Percentiles rank a stretch among this genome's conserved stretches.
Conservation (phyloP, 2,113 vertebrate species). For the Indri indri region DNA sequence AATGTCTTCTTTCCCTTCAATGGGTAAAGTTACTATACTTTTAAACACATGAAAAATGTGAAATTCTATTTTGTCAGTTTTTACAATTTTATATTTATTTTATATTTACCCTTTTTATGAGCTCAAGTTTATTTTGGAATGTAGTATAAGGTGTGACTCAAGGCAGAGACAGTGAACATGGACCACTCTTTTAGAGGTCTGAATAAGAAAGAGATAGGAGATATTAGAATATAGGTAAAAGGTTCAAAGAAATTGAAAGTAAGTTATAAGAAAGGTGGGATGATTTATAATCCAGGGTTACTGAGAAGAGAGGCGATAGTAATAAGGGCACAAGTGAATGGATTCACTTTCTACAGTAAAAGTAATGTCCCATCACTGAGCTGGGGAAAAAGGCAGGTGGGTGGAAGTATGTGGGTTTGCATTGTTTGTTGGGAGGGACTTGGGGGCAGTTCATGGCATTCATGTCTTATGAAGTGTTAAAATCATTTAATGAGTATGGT, state of each 20-base stretch:
- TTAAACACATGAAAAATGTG: not conserved
- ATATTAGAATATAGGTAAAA: not conserved
- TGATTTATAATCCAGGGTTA: not conserved
- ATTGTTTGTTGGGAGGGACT: not conserved
- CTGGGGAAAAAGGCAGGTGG: not conserved
- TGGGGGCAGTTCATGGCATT: not conserved
- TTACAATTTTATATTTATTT: not conserved
- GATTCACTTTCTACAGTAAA: not conserved
- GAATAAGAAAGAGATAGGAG: not conserved
- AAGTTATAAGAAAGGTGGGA: not conserved
- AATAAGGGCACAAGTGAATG: not conserved
- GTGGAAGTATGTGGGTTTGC: not conserved
- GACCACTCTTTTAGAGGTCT: not conserved
- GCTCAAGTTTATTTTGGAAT: not conserved
- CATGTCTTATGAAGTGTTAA: not conserved
- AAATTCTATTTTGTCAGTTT: slow-evolving; percentile 10
- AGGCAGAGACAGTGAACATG: not conserved
- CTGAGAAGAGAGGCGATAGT: not conserved
- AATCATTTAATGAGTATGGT: not conserved
- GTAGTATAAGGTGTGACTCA: not conserved
- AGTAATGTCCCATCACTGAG: not conserved
- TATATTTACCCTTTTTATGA: not conserved
- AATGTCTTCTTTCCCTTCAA: not conserved
- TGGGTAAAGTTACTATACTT: not conserved
- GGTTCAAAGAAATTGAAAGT: not conserved